phyloP scores from a whole-genome alignment of 2,888 invertebrate species.

The Sphaerophoria taeniata region DNA sequence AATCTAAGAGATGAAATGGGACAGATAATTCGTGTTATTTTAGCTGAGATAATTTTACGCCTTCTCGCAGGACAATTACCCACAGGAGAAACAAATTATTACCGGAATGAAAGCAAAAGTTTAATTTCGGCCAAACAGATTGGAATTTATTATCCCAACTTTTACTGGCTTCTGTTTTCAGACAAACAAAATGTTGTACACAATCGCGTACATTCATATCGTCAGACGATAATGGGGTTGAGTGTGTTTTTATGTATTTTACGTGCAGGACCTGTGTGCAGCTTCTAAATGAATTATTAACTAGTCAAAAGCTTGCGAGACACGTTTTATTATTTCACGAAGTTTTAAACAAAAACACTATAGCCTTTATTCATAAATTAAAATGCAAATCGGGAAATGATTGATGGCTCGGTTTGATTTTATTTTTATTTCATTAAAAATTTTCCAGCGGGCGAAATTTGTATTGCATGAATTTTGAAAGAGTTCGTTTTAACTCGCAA shows the following conservation, averaged over 20 bases:
- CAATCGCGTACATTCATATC: too few species aligned
- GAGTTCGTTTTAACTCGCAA: background rate
- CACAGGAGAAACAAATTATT: constrained; percentile 38
- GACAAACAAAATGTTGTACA: background rate
- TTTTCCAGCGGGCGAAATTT: background rate
- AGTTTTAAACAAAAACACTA: constrained; percentile 20
- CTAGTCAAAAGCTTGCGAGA: constrained; percentile 30
- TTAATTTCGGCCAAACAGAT: constrained; percentile 22
- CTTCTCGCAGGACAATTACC: constrained; percentile 27
- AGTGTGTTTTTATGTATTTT: background rate
- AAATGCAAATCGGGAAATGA: constrained; percentile 28
- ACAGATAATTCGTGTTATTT: constrained; percentile 47
- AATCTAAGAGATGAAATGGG: constrained; percentile 54
- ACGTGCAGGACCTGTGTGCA: constrained; percentile 5
- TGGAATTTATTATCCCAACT: constrained; percentile 31
- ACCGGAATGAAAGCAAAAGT: constrained; percentile 34
- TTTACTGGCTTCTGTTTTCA: constrained; percentile 1
- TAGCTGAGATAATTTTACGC: constrained; percentile 15
- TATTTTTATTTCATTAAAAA: background rate
- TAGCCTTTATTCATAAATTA: constrained; percentile 25
- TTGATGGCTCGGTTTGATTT: background rate
- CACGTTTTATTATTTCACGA: constrained; percentile 1
- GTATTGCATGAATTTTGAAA: background rate
- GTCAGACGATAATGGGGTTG: background rate
- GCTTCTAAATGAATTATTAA: constrained; percentile 39